These are phyloP conservation scores for Pollimyrus isidori DNA, from an alignment of 2,113 vertebrate genomes.

Conservation along the genomic window DNA sequence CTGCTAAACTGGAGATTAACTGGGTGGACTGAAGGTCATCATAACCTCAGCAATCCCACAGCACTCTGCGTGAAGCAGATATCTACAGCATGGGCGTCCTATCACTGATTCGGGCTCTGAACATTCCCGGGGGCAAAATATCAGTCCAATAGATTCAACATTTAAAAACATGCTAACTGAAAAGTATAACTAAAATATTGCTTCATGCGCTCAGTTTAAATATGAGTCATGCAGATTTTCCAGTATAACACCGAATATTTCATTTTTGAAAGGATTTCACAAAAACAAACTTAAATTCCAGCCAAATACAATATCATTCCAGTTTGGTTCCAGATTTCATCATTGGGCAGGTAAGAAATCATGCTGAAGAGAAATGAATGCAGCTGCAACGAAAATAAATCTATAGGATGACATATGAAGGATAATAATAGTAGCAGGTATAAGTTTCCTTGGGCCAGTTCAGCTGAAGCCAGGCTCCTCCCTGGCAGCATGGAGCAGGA, in stretches of 20 bases:
- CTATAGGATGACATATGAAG: neutral
- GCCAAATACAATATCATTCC: neutral
- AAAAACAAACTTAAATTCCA: neutral
- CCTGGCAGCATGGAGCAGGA: neutral
- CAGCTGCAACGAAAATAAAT: neutral
- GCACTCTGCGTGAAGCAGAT: neutral
- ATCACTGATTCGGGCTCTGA: neutral
- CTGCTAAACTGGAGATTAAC: neutral
- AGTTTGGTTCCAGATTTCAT: neutral
- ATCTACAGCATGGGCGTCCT: neutral
- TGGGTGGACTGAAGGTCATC: neutral
- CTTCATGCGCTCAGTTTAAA: neutral
- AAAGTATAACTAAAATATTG: neutral
- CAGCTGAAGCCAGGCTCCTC: neutral
- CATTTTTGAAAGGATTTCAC: neutral
- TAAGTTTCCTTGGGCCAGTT: neutral
- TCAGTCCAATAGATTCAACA: neutral
- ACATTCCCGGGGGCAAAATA: neutral
- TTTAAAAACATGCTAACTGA: neutral
- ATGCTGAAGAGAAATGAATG: neutral
- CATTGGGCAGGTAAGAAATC: neutral
- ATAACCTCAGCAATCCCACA: neutral
- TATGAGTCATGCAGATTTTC: neutral
- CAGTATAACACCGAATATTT: neutral
- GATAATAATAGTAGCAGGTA: neutral